phyloP scores from a whole-genome alignment of 2,113 vertebrate species.

The Myrmecobius fasciatus region DNA sequence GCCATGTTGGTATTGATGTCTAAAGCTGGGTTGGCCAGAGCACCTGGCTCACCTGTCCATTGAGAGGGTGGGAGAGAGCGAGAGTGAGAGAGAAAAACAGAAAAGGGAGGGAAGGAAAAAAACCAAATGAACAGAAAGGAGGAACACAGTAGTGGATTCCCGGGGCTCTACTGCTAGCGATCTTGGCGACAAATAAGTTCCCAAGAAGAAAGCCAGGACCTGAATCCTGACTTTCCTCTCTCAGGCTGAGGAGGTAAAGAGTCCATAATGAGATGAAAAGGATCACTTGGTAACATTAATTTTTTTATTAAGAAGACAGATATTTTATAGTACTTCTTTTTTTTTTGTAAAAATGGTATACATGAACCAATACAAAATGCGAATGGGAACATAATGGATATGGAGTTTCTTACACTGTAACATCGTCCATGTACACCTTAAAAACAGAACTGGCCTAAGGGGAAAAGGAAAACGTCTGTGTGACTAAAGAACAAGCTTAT shows the following conservation, averaged over 20 bases:
- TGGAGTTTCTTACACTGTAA: constrained; percentile 87
- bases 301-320: constrained; percentile 92
- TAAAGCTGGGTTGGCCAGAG: not conserved
- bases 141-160: not conserved
- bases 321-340: constrained; percentile 91
- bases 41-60: constrained; percentile 51
- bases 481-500: constrained; percentile 90
- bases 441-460: constrained; percentile 88
- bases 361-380: constrained; percentile 91
- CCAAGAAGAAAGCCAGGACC: constrained; percentile 34
- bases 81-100: constrained; percentile 3
- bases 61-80: constrained; percentile 54
- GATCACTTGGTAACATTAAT: constrained; percentile 87
- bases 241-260: constrained; percentile 42
- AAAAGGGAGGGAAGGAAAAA: not conserved
- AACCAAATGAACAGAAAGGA: not conserved
- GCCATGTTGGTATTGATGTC: not conserved
- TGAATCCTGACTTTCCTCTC: not conserved
- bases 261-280: constrained; percentile 62
- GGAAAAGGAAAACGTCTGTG: constrained; percentile 78
- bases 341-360: constrained; percentile 92
- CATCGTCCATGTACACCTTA: constrained; percentile 88
- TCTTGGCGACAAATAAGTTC: not conserved
- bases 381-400: constrained; percentile 86
- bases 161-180: not conserved